Base-by-base conservation (phyloP, 2,797 vertebrate genomes). In the Rhynchonycteris naso region DNA sequence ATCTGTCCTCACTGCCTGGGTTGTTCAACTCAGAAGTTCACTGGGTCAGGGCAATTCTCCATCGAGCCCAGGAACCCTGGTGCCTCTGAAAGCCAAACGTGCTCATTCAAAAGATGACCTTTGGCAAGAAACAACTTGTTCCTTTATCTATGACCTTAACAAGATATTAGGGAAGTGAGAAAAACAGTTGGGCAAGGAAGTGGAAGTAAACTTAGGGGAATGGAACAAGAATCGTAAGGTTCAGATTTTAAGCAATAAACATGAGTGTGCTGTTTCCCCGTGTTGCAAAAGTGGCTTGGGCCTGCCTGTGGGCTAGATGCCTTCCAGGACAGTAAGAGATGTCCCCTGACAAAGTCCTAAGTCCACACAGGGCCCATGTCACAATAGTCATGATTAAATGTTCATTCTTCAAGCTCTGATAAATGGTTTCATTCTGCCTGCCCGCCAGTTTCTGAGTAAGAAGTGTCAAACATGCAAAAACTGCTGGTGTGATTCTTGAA, bases 141-240 rank as follows among this genome's bases (percentile, higher is more conserved):
- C 75, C 75, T 71, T 86, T 72, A 35, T 75, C 81, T 80, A 3
- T 0, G 47, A 38, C 86, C 63, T 21, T 15, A 52, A 24, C 43
- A 15, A 58, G 22, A 68, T 10, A 24, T n/a, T 59, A 43, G 43
- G 86, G 69, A 86, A 92, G 75, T 75, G 81, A 96, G 86, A 81
- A 24, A 21, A 43, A 38, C 68, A 11, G 35, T 14, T 0, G 1
- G 80, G n/a, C 30, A 38, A 24, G 26, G 15, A 66, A 80, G 65
- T 4, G 66, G 89, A 92, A 58, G 86, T 12, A 1, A 33, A 43
- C 7, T 0, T 5, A 33, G 61, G 54, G 30, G 15, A n/a, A 35
- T 30, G 24, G 5, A 38, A 28, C 33, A 35, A 69, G 52, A 4
- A 15, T 30, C 1, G 0, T 2, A 7, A 72, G 35, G 24, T 24